These are phyloP conservation scores for Hexactinellida sp. DNA, from an alignment of 37 sponge, comb jelly and placozoan genomes.

Conservation along the genomic window DNA sequence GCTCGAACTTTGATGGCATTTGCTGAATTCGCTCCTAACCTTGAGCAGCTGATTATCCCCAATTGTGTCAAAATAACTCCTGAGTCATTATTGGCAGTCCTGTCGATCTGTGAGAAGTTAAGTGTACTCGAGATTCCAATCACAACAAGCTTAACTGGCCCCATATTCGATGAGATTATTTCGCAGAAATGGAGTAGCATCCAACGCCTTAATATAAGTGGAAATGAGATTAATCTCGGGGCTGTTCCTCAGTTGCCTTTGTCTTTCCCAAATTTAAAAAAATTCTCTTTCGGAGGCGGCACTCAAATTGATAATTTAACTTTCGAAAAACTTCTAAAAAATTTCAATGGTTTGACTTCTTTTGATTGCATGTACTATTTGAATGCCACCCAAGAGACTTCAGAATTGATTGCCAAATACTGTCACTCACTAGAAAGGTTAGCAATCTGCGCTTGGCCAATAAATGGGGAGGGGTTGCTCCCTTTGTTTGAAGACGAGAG, in stretches of 20 bases:
- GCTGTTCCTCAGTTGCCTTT: not conserved
- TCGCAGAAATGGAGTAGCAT: not conserved
- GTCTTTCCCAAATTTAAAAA: not conserved
- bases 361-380: not conserved
- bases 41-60: not conserved
- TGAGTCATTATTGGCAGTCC: not conserved
- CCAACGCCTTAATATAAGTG: not conserved
- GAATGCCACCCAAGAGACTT: not conserved
- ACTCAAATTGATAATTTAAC: not conserved
- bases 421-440: not conserved
- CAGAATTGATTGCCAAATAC: not conserved
- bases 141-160: not conserved
- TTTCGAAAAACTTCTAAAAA: not conserved
- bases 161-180: not conserved
- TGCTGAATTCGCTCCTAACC: not conserved
- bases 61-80: not conserved
- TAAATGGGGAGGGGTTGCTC: not conserved
- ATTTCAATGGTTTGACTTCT: not conserved
- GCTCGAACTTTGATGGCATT: not conserved
- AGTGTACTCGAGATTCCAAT: not conserved
- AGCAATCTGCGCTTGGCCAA: not conserved
- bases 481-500: not conserved
- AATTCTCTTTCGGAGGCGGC: not conserved
- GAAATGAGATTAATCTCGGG: not conserved
- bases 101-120: not conserved